Conservation (phyloP, 1,140 invertebrate species). For the Drosophila repletoides region DNA sequence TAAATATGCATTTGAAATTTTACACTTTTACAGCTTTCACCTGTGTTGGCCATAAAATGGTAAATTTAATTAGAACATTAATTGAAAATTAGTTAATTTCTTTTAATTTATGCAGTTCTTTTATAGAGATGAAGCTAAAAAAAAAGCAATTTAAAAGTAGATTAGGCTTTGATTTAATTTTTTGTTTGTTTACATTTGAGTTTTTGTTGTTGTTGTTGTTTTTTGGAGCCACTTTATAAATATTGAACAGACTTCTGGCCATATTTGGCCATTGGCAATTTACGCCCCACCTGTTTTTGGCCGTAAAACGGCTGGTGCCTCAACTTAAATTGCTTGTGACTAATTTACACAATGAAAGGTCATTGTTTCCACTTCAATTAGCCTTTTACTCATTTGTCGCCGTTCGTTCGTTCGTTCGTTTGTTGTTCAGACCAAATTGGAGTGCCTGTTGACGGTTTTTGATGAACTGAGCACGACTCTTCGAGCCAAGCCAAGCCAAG, state of each 20-base stretch:
- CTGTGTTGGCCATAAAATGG: no score
- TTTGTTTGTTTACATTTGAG: background rate
- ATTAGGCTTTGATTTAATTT: background rate
- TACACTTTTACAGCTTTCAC: no score
- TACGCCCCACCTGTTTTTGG: conserved; percentile 47
- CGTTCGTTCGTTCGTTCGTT: conserved; percentile 3
- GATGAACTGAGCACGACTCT: conserved; percentile 50
- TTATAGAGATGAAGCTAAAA: background rate
- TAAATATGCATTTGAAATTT: no score
- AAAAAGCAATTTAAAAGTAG: background rate
- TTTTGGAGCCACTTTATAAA: background rate
- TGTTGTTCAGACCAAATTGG: conserved; percentile 54
- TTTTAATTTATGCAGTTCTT: background rate
- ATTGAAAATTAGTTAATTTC: no score
- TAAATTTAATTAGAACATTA: no score
- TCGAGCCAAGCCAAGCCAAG: background rate
- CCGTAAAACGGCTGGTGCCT: conserved; percentile 21
- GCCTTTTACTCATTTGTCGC: conserved; percentile 45
- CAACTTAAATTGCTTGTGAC: conserved; percentile 65
- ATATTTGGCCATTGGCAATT: conserved; percentile 30
- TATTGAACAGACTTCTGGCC: conserved; percentile 11
- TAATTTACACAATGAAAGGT: conserved; percentile 74
- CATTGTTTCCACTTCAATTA: conserved; percentile 79
- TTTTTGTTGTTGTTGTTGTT: background rate
- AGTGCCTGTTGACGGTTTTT: conserved; percentile 44